Evolutionary conservation across 2,888 invertebrate genomes (phyloP), one percentile per base, ranked within the genome.

Genomic region (Ganaspis brasiliensis): DNA sequence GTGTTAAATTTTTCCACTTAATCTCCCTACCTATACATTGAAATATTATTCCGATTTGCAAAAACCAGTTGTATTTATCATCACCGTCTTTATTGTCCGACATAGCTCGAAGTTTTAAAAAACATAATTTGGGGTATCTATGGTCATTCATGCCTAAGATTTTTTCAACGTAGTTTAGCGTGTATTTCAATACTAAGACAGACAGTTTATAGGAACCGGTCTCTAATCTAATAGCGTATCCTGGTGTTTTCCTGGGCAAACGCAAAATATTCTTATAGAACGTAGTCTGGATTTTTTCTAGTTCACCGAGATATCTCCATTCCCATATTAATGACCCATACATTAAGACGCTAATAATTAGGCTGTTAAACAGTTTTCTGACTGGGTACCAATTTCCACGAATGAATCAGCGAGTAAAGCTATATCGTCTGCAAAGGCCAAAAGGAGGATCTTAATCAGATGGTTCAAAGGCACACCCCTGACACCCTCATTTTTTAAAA

Each of bases 241-340:
- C 35, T 2, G 63, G 63, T 0, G 63, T 63, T n/a, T 63, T 63
- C 40, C 8, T 63, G 5, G 63, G 63, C 3, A 63, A 26, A 63
- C 35, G 35, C 21, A 63, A 40, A 63, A 63, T n/a, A 35, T 4
- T 35, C 35, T 63, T 63, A 63, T 37, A 63, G n/a, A 63, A 63
- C 2, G 16, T 2, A 14, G 63, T 16, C 35, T 63, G 49, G 16
- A 49, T 16, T 49, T 49, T 49, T 3, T 49, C 49, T 16, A 49
- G n/a, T 16, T 49, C 6, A 19, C 14, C 35, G 0, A 35, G 16
- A 16, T 49, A 24, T 40, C 35, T 63, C 63, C 16, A 70, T 24
- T 19, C 49, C 49, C 49, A 49, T 16, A 49, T 16, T 16, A 49
- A 3, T 19, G 49, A n/a, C 4, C 70, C 70, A 21, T 70, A 45